A percentile compares a stretch with the other conserved stretches of the same genome.
phyloP scores from a whole-genome alignment of 2,888 invertebrate genomes.

The Noctua comes region DNA sequence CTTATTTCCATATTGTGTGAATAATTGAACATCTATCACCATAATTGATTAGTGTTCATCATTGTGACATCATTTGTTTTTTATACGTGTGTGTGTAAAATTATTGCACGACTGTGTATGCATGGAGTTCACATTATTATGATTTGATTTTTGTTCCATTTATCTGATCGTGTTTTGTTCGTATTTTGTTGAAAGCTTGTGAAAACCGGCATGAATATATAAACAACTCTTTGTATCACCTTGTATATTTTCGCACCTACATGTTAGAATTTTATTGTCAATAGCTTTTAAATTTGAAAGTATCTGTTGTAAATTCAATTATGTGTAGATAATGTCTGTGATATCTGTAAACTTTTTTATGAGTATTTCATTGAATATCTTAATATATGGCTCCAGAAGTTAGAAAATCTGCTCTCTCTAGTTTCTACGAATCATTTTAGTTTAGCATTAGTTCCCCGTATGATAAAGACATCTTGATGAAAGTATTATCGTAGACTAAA shows the following conservation, averaged over 20 bases:
- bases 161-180: conserved; percentile 37
- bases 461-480: neutral
- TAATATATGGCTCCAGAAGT: neutral
- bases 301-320: conserved; percentile 16
- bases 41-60: neutral
- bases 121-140: conserved; percentile 57
- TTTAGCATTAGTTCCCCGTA: neutral
- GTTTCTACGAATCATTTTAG: neutral
- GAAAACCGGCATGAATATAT: conserved; percentile 50
- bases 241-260: conserved; percentile 40
- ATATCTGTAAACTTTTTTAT: neutral
- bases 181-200: conserved; percentile 53
- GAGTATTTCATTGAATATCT: neutral
- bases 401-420: too few species aligned
- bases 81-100: conserved; percentile 7
- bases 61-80: conserved; percentile 18
- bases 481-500: neutral
- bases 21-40: neutral
- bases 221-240: conserved; percentile 20
- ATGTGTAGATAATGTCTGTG: conserved; percentile 6
- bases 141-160: conserved; percentile 27
- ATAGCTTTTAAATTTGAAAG: conserved; percentile 32
- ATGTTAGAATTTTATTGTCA: conserved; percentile 22
- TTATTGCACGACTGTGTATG: conserved; percentile 62
- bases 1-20: neutral